Percentiles rank a stretch among this genome's conserved stretches.
These are phyloP conservation scores for Palythoa grandis DNA, from an alignment of 92 coral and sea anemone genomes.

Conservation along the genomic window DNA sequence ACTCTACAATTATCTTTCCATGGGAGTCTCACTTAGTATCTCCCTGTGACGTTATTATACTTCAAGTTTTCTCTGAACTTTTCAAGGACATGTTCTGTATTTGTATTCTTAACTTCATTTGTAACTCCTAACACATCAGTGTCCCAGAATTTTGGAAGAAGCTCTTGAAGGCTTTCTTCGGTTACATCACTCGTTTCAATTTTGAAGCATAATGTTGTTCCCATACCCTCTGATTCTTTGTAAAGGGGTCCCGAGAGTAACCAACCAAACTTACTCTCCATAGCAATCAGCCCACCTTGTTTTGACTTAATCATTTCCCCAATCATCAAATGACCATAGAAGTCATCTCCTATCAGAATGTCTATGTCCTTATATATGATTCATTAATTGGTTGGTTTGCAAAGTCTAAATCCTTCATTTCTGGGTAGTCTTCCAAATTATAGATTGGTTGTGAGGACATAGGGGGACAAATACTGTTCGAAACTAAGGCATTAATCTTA, in stretches of 20 bases:
- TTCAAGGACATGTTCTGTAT: constrained; percentile 10
- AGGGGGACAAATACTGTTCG: not conserved
- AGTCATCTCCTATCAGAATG: constrained; percentile 8
- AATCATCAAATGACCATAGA: not conserved
- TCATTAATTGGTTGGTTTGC: constrained; percentile 10
- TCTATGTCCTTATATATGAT: not conserved
- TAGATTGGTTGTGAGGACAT: not conserved
- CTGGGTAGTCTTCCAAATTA: constrained; percentile 6
- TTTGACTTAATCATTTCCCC: constrained; percentile 24
- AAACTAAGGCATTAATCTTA: not conserved
- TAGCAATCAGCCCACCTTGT: constrained; percentile 34
- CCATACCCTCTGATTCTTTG: constrained; percentile 25
- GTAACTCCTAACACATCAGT: constrained; percentile 17
- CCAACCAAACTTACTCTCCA: constrained; percentile 29
- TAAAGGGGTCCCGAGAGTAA: constrained; percentile 14
- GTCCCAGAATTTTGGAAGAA: constrained; percentile 42
- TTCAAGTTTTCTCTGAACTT: constrained; percentile 23
- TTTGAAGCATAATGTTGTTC: constrained; percentile 20
- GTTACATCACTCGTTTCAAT: not conserved
- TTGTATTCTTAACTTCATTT: constrained; percentile 17
- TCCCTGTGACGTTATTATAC: constrained; percentile 17
- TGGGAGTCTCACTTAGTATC: constrained; percentile 16
- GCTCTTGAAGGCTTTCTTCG: constrained; percentile 22
- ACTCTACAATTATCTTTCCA: constrained; percentile 16
- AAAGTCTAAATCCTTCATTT: constrained; percentile 8